Percentiles rank a stretch among this genome's conserved stretches.
Evolutionary conservation across 2,888 invertebrate species (phyloP).

Genomic region (Cephus runcator): DNA sequence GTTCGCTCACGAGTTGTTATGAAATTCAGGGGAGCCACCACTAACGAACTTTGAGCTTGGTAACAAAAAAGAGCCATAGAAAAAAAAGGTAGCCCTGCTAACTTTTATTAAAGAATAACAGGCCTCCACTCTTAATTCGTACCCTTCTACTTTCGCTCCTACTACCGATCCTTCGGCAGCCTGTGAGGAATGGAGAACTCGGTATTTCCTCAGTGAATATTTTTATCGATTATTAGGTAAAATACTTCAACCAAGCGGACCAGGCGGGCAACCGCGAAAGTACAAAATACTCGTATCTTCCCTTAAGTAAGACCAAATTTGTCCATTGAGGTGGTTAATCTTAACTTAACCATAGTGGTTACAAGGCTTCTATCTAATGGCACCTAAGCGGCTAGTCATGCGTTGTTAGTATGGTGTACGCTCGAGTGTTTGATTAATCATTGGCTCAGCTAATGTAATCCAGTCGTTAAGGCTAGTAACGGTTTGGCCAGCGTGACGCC

Average conservation of each 20-base stretch:
- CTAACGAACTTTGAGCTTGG: constrained; percentile 33
- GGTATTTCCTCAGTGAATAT: neutral
- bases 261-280: neutral
- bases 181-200: neutral
- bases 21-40: constrained; percentile 29
- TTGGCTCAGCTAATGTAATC: constrained; percentile 48
- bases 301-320: neutral
- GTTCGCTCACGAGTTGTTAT: constrained; percentile 40
- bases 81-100: neutral
- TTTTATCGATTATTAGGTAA: neutral
- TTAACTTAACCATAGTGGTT: constrained; percentile 41
- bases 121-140: neutral
- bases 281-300: neutral
- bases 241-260: neutral
- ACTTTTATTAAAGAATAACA: neutral
- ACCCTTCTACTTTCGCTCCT: neutral
- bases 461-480: constrained; percentile 40
- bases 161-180: neutral
- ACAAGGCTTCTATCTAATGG: constrained; percentile 44
- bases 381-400: constrained; percentile 41
- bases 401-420: constrained; percentile 44
- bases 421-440: constrained; percentile 52
- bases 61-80: neutral
- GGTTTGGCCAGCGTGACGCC: neutral
- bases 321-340: constrained; percentile 26